phyloP scores from a whole-genome alignment of 2,797 vertebrate genomes.

The Neosilurus mollespiculum region DNA sequence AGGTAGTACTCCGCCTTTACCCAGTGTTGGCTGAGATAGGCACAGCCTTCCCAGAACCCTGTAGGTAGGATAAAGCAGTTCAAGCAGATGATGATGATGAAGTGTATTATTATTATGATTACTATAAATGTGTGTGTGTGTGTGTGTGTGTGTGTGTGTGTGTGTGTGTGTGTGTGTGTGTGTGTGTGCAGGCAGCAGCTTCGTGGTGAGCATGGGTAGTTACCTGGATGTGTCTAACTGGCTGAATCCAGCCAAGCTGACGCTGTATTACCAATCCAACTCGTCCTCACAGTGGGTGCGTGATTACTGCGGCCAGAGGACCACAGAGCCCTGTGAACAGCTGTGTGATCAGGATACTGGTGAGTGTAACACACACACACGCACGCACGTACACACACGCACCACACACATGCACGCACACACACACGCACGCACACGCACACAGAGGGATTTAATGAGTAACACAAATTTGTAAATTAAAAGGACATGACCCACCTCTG shows the following conservation, averaged over 20 bases:
- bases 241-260: conserved; percentile 95
- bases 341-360: conserved; percentile 94
- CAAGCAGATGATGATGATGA: too few species aligned
- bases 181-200: conserved; percentile 86
- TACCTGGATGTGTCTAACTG: conserved; percentile 95
- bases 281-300: conserved; percentile 90
- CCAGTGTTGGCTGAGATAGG: too few species aligned
- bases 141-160: conserved; percentile 8
- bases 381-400: conserved; percentile 10
- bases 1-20: too few species aligned
- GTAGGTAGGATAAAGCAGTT: too few species aligned
- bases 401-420: too few species aligned
- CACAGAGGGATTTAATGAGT: background rate
- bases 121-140: too few species aligned
- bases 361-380: conserved; percentile 63
- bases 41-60: too few species aligned
- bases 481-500: background rate
- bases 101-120: too few species aligned
- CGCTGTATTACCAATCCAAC: conserved; percentile 94
- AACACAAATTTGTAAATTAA: background rate
- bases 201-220: conserved; percentile 94
- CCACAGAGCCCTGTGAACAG: conserved; percentile 92
- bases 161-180: conserved; percentile 30
- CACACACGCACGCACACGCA: conserved; percentile 32
- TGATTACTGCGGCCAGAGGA: conserved; percentile 93